phyloP scores from a whole-genome alignment of 2,113 vertebrate species.

The Poecile atricapillus region DNA sequence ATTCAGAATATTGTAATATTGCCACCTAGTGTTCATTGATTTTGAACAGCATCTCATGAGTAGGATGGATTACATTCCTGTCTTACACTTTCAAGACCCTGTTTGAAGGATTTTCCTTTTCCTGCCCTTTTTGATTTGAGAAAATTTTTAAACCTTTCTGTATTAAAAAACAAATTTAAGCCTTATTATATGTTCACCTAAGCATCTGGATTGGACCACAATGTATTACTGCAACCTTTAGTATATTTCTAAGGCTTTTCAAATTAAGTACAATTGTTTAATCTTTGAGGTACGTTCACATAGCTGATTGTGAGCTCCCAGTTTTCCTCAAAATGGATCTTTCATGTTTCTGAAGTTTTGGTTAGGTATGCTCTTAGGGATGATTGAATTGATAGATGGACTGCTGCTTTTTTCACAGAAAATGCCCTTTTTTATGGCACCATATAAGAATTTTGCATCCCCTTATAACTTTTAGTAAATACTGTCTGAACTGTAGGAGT shows the following conservation, averaged over 20 bases:
- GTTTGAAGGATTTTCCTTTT: background rate
- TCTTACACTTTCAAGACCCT: background rate
- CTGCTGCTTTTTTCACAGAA: background rate
- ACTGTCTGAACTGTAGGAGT: background rate
- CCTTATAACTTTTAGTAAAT: background rate
- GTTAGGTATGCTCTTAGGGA: background rate
- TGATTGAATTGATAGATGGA: background rate
- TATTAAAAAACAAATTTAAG: background rate
- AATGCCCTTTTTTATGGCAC: background rate
- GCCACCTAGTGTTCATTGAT: conserved; percentile 11
- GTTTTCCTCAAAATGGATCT: background rate
- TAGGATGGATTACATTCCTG: background rate
- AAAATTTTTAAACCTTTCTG: background rate
- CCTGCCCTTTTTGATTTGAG: background rate
- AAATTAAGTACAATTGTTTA: background rate
- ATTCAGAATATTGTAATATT: background rate
- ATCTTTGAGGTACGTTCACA: background rate
- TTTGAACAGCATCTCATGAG: background rate
- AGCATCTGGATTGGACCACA: background rate
- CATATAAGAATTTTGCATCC: background rate
- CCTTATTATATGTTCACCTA: background rate
- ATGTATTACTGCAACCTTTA: background rate
- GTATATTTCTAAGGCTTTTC: background rate
- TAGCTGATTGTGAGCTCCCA: background rate
- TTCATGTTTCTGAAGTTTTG: background rate